Conservation (phyloP, 2,888 invertebrate genomes). For the Nemurella pictetii region DNA sequence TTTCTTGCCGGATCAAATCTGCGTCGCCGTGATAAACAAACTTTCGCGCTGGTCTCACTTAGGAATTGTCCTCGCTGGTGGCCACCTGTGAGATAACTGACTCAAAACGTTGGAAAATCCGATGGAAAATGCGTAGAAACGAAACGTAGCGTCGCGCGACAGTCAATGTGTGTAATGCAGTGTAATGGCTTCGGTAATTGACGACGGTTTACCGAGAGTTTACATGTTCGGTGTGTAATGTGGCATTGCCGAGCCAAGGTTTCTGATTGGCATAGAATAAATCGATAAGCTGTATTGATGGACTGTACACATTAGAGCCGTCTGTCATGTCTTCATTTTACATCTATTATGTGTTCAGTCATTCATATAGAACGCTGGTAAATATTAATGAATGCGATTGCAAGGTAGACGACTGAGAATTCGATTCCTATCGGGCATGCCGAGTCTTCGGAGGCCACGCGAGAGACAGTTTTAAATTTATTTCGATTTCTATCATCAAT, state of each 20-base stretch:
- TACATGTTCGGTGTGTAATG: neutral
- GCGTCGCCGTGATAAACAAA: too few species aligned
- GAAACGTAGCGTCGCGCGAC: too few species aligned
- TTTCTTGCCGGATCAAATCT: neutral
- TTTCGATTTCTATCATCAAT: neutral
- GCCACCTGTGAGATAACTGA: too few species aligned
- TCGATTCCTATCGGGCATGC: neutral
- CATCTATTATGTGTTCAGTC: neutral
- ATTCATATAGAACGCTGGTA: neutral
- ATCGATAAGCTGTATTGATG: neutral
- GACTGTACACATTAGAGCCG: neutral
- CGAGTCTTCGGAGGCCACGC: neutral
- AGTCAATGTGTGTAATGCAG: neutral
- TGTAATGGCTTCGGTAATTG: neutral
- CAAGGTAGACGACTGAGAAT: neutral
- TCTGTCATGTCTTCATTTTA: neutral
- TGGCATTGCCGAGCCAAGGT: neutral
- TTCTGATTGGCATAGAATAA: neutral
- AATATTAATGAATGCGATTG: neutral
- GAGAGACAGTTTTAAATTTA: neutral
- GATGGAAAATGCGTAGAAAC: too few species aligned
- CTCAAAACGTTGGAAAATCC: too few species aligned
- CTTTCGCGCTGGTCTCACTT: too few species aligned
- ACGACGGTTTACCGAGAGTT: neutral
- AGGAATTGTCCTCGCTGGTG: too few species aligned